Conservation (phyloP, 2,113 vertebrate genomes). For the Noctilio leporinus region DNA sequence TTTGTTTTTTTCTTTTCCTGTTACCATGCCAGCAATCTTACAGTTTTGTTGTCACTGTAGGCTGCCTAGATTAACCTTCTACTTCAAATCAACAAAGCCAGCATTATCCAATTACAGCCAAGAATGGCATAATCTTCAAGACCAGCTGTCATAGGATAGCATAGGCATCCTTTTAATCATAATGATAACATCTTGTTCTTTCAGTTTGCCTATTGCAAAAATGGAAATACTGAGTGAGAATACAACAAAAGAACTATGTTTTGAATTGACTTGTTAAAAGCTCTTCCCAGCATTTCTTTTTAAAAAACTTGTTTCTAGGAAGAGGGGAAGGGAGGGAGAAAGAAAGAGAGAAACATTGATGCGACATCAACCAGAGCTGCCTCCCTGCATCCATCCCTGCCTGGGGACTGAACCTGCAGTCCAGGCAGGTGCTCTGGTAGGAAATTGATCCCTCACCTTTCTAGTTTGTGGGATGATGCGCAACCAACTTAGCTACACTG, state of each 20-base stretch:
- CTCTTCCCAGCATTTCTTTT: neutral
- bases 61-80: slow-evolving; percentile 49
- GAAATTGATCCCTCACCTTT: too few species aligned
- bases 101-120: slow-evolving; percentile 48
- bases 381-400: too few species aligned
- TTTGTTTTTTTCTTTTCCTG: slow-evolving; percentile 47
- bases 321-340: too few species aligned
- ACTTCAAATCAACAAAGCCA: slow-evolving; percentile 40
- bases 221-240: neutral
- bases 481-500: too few species aligned
- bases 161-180: slow-evolving; percentile 28
- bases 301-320: too few species aligned
- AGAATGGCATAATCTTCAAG: slow-evolving; percentile 45
- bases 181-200: slow-evolving; percentile 20
- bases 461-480: too few species aligned
- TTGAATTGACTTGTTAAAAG: slow-evolving; percentile 7
- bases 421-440: too few species aligned
- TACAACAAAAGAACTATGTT: neutral
- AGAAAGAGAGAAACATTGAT: too few species aligned
- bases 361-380: too few species aligned
- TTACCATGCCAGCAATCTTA: slow-evolving; percentile 39
- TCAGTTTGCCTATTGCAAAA: neutral
- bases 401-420: too few species aligned
- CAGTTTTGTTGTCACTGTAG: slow-evolving; percentile 30
- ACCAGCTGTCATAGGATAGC: slow-evolving; percentile 21